A percentile compares a stretch with the other conserved stretches of the same genome.
phyloP scores from a whole-genome alignment of 2,113 vertebrate genomes.

The Dendropsophus ebraccatus region DNA sequence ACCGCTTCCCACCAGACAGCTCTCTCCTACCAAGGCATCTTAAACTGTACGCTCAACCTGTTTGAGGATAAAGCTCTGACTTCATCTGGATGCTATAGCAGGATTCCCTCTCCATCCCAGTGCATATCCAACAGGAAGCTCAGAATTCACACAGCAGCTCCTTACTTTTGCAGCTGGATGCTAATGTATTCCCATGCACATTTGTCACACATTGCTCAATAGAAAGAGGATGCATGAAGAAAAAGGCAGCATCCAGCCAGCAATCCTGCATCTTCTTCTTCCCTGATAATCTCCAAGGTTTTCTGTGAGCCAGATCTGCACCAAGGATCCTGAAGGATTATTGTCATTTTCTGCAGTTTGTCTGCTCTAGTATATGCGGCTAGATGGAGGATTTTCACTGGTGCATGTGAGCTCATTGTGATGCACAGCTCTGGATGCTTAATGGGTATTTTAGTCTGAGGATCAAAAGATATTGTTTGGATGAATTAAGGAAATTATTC shows the following conservation, averaged over 20 bases:
- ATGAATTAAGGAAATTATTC: constrained; percentile 16
- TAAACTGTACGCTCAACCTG: constrained; percentile 37
- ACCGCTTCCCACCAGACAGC: constrained; percentile 33
- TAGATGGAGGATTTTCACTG: constrained; percentile 37
- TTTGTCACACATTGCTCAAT: constrained; percentile 42
- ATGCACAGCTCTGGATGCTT: constrained; percentile 48
- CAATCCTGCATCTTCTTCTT: background rate
- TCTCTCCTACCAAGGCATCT: constrained; percentile 13
- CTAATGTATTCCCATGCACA: constrained; percentile 37
- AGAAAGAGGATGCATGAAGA: constrained; percentile 37
- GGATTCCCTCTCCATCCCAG: constrained; percentile 23
- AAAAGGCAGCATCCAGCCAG: background rate
- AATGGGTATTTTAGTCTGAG: constrained; percentile 39
- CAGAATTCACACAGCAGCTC: constrained; percentile 9
- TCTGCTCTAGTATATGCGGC: constrained; percentile 48
- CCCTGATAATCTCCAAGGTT: constrained; percentile 36
- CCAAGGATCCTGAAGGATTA: constrained; percentile 57
- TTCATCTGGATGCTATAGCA: constrained; percentile 43
- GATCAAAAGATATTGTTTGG: constrained; percentile 6
- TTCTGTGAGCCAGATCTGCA: constrained; percentile 46
- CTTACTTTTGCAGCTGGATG: constrained; percentile 42
- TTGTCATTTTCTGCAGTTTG: constrained; percentile 50
- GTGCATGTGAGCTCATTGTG: constrained; percentile 44
- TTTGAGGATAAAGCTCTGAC: constrained; percentile 39
- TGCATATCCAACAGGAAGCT: constrained; percentile 14